phyloP scores from a whole-genome alignment of 2,888 invertebrate genomes.

The Lysandra coridon region DNA sequence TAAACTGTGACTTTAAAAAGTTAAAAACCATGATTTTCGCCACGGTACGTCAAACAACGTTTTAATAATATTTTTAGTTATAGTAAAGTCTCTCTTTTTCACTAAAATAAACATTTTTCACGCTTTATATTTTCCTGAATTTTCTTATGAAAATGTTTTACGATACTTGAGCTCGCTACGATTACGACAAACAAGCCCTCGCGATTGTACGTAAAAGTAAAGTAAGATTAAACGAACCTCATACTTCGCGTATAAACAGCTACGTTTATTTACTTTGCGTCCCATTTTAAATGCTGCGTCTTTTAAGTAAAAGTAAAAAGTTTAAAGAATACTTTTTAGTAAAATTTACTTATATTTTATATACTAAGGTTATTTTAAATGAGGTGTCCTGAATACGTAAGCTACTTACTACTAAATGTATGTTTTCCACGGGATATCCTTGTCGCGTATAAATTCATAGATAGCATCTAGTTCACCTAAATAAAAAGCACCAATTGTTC shows the following conservation, averaged over 20 bases:
- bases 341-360: too few species aligned
- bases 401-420: too few species aligned
- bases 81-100: not conserved
- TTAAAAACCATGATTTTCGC: too few species aligned
- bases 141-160: slow-evolving; percentile 25
- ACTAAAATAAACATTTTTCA: not conserved
- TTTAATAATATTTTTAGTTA: too few species aligned
- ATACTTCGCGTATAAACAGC: slow-evolving; percentile 3
- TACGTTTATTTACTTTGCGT: slow-evolving; percentile 18
- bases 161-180: slow-evolving; percentile 4
- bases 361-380: too few species aligned
- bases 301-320: not conserved
- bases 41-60: too few species aligned
- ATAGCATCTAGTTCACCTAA: too few species aligned
- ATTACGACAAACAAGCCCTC: slow-evolving; percentile 14
- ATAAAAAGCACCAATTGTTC: too few species aligned
- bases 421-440: too few species aligned
- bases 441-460: too few species aligned
- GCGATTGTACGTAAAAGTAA: not conserved
- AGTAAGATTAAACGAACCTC: slow-evolving; percentile 10
- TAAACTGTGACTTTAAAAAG: too few species aligned
- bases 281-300: not conserved
- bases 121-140: not conserved
- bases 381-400: too few species aligned
- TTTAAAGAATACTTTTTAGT: not conserved